Evolutionary conservation across 2,797 vertebrate genomes (phyloP).

Genomic region (Ctenochaetus hawaiiensis): DNA sequence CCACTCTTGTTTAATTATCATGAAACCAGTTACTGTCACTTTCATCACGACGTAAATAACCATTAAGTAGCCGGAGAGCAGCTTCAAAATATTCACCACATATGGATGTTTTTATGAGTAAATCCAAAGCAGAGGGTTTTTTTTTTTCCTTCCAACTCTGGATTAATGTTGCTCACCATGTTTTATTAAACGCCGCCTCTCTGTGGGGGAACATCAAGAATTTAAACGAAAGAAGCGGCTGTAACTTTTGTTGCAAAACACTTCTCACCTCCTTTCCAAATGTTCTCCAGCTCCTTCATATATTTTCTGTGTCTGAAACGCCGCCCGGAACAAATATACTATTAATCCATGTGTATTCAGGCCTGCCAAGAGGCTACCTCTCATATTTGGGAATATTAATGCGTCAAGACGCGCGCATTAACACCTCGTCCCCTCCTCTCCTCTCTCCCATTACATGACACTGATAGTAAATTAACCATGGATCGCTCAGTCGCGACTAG

Average conservation of each 20-base stretch:
- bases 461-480: conserved; percentile 93
- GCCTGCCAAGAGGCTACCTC: not conserved
- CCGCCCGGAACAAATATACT: not conserved
- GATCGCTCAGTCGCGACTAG: conserved; percentile 91
- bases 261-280: not conserved
- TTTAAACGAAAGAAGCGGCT: not conserved
- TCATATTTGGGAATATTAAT: conserved; percentile 47
- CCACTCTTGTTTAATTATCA: conserved; percentile 32
- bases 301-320: not conserved
- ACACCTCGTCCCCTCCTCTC: not conserved
- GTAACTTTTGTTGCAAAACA: not conserved
- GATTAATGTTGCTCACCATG: not conserved
- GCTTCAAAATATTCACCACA: conserved; percentile 10
- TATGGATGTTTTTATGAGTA: not conserved
- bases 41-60: not conserved
- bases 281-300: not conserved
- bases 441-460: conserved; percentile 84
- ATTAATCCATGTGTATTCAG: not conserved
- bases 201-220: not conserved
- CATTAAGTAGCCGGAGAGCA: not conserved
- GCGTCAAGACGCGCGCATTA: conserved; percentile 45
- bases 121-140: not conserved
- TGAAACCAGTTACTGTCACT: conserved; percentile 21
- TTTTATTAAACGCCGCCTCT: conserved; percentile 17
- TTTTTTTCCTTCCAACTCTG: not conserved